Conservation (phyloP, 2,797 vertebrate species). For the Lemur catta region DNA sequence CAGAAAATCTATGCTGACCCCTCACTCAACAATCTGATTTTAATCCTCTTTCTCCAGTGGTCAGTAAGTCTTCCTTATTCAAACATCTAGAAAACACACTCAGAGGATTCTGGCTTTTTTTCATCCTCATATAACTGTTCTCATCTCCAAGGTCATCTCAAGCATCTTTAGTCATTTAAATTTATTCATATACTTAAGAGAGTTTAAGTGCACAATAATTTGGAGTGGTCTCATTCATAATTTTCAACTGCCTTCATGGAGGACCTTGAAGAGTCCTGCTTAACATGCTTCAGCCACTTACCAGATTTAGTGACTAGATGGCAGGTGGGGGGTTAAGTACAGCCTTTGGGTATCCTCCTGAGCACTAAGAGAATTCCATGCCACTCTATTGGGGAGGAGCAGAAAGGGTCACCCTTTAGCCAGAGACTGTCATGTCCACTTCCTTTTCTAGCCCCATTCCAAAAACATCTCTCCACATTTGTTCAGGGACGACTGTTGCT, state of each 20-base stretch:
- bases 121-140: neutral
- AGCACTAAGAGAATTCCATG: neutral
- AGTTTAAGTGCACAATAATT: neutral
- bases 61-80: neutral
- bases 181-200: neutral
- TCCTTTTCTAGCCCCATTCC: constrained; percentile 27
- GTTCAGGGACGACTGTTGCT: constrained; percentile 75
- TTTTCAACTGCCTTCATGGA: neutral
- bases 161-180: neutral
- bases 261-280: neutral
- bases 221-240: neutral
- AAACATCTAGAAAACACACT: neutral
- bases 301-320: neutral
- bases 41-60: neutral
- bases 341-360: neutral
- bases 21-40: neutral
- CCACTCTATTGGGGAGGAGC: neutral
- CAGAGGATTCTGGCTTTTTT: neutral
- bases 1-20: neutral
- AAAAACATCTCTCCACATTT: constrained; percentile 51
- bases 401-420: neutral
- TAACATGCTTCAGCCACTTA: neutral
- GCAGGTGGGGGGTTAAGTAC: neutral
- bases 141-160: neutral
- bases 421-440: constrained; percentile 30